A percentile compares a stretch with the other conserved stretches of the same genome.
These are phyloP conservation scores for Pygoscelis antarcticus DNA, from an alignment of 2,113 vertebrate species.

Conservation along the genomic window DNA sequence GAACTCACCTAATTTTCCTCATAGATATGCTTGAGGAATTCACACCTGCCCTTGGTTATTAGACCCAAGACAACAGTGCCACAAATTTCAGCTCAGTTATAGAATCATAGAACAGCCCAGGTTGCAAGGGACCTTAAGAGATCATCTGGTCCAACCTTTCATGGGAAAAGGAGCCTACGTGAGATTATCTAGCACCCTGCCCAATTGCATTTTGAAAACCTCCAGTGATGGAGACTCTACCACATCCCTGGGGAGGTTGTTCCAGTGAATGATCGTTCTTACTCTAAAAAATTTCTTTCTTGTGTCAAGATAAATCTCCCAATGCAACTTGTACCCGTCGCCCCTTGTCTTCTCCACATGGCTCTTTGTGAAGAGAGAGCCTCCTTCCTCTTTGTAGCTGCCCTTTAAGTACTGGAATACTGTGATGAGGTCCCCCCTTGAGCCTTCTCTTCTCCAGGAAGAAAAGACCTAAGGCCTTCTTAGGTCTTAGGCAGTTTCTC, in stretches of 20 bases:
- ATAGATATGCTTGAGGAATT: not conserved
- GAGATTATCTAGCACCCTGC: not conserved
- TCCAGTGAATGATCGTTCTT: not conserved
- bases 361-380: not conserved
- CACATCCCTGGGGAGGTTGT: not conserved
- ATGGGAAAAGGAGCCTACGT: not conserved
- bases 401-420: not conserved
- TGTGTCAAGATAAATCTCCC: not conserved
- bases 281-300: not conserved
- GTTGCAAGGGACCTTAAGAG: not conserved
- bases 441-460: not conserved
- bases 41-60: not conserved
- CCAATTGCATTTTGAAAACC: not conserved
- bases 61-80: not conserved
- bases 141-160: not conserved
- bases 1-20: not conserved
- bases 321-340: not conserved
- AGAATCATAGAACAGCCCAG: not conserved
- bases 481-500: not conserved
- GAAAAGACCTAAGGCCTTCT: not conserved
- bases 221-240: not conserved
- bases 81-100: not conserved
- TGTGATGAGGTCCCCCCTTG: not conserved
- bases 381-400: not conserved
- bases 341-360: not conserved